Base-by-base conservation (phyloP, 2,113 vertebrate species). In the Hemichromis elongatus region DNA sequence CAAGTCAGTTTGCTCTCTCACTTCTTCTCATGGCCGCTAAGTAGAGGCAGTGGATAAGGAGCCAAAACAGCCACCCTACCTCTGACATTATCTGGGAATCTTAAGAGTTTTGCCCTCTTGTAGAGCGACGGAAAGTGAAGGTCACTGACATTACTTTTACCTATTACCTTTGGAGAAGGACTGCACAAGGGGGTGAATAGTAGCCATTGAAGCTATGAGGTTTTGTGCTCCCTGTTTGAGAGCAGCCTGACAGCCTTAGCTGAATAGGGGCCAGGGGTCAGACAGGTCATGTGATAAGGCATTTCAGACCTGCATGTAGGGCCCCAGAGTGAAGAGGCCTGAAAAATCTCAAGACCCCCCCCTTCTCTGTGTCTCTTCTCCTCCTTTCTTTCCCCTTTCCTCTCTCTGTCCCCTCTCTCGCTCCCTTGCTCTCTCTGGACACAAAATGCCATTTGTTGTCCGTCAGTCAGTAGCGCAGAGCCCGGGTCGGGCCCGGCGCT, bases 361-460 rank as follows among this genome's bases (percentile, higher is more conserved):
- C 12, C 28, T 40, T 79, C 2, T 82, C 40, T n/a, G 3, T 85
- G 54, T 86, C 89, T 88, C 89, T 86, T 55, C 53, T 85, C 83
- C 88, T 87, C 83, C 45, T 79, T 90, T 84, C 82, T 86, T 83
- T 90, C 86, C 90, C 88, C 77, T 57, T 75, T 70, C 56, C 81
- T 79, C 86, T 82, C 85, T 81, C 89, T 86, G 59, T 90, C 86
- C 85, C 73, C 61, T 54, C 50, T 77, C 42, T 80, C 24, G 10
- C 61, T 52, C 88, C 81, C 59, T 79, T 81, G 81, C 66, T 77
- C 18, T 85, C 82, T 79, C 89, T 84, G 88, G 94, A 94, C 92
- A 95, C 94, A 95, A 92, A 96, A 95, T 96, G 96, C 97, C 98
- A 98, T 98, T 97, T 97, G 98, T 97, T 96, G 95, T 96, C 97